These are phyloP conservation scores for Araneus ventricosus DNA, from an alignment of 1,140 invertebrate species.

Conservation along the genomic window DNA sequence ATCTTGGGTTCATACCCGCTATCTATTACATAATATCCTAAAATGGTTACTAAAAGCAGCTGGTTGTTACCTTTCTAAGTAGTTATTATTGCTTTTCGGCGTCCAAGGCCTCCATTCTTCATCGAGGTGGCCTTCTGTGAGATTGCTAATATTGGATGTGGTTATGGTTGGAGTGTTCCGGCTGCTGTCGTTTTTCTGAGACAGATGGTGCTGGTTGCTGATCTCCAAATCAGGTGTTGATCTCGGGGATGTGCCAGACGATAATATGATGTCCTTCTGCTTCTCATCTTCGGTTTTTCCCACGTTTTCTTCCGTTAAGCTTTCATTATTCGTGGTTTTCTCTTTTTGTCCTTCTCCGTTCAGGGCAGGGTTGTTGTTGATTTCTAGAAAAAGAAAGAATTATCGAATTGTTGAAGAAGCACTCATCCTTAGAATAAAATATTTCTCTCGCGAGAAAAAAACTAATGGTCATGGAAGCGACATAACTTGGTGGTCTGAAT, in stretches of 20 bases:
- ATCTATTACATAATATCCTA: background rate
- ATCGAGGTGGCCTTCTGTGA: constrained; percentile 66
- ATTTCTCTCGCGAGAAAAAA: no score
- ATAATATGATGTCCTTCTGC: constrained; percentile 38
- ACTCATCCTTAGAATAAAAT: no score
- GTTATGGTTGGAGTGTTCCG: constrained; percentile 45
- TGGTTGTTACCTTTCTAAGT: constrained; percentile 55
- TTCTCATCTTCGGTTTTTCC: constrained; percentile 18
- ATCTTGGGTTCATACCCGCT: no score
- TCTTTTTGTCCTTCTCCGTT: constrained; percentile 28
- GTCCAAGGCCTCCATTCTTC: constrained; percentile 72
- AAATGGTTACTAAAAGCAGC: background rate
- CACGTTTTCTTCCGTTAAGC: constrained; percentile 18
- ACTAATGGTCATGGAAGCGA: no score
- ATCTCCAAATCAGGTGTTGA: constrained; percentile 66
- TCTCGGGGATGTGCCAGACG: constrained; percentile 48
- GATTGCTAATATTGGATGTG: constrained; percentile 24
- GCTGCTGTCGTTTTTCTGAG: background rate
- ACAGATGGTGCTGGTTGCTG: constrained; percentile 28
- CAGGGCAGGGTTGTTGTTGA: constrained; percentile 70
- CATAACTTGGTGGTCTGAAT: no score
- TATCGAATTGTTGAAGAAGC: no score
- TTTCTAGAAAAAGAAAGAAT: constrained; percentile 41
- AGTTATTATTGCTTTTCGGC: constrained; percentile 65
- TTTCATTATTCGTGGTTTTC: constrained; percentile 7